A percentile compares a stretch with the other conserved stretches of the same genome.
Evolutionary conservation across 64 coral and sea anemone species (phyloP).

Genomic region (Montipora efflorescens): DNA sequence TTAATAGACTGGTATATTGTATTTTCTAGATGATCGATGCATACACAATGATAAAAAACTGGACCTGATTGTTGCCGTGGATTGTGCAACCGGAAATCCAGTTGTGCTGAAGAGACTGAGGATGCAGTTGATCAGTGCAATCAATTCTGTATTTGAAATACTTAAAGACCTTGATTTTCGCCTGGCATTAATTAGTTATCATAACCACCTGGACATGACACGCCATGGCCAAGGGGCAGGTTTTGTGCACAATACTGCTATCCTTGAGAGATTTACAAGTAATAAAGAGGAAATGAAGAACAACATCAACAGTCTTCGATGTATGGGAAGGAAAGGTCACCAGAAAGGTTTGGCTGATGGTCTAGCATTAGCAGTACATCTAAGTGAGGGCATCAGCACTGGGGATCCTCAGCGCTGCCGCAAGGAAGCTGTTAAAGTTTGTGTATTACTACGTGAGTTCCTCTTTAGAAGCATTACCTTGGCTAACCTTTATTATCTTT

Average conservation of each 20-base stretch:
- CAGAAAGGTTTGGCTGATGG: slow-evolving; percentile 26
- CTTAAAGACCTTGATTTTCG: not conserved
- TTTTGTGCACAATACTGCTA: not conserved
- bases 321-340: not conserved
- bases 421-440: slow-evolving; percentile 10
- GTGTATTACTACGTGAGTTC: slow-evolving; percentile 39
- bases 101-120: not conserved
- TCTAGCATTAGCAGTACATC: not conserved
- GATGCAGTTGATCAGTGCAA: not conserved
- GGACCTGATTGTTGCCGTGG: slow-evolving; percentile 1
- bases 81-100: slow-evolving; percentile 14
- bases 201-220: not conserved
- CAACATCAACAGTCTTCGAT: not conserved
- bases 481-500: too few relatives aligned
- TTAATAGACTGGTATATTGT: too few relatives aligned
- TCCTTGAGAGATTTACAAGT: not conserved
- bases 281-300: not conserved
- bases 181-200: slow-evolving; percentile 29
- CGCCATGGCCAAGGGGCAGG: not conserved
- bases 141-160: not conserved
- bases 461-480: not conserved
- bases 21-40: not conserved
- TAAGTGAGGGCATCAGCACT: not conserved
- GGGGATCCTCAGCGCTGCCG: not conserved
- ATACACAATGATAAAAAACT: slow-evolving; percentile 25